A percentile compares a stretch with the other conserved stretches of the same genome.
Evolutionary conservation across 2,113 vertebrate species (phyloP).

Genomic region (Tenebrosternarchus preto): DNA sequence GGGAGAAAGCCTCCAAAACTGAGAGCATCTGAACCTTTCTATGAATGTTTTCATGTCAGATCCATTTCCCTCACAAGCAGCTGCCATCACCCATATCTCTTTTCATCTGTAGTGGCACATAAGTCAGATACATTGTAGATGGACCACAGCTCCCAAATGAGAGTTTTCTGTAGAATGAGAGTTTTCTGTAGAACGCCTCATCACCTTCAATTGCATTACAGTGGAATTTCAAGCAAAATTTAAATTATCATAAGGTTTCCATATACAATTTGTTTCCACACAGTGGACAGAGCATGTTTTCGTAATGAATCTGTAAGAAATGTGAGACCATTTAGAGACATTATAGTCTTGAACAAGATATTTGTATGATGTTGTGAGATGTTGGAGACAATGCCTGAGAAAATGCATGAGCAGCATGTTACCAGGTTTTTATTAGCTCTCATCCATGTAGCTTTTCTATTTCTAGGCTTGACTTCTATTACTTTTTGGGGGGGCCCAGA

Average conservation of each 20-base stretch:
- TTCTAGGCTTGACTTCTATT: conserved; percentile 46
- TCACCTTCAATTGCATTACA: conserved; percentile 16
- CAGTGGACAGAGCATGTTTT: background rate
- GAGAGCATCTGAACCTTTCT: conserved; percentile 15
- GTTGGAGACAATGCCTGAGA: background rate
- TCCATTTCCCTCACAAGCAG: conserved; percentile 34
- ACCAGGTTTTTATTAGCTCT: conserved; percentile 31
- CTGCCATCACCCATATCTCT: conserved; percentile 17
- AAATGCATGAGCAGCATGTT: conserved; percentile 30
- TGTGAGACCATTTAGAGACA: background rate
- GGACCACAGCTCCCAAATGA: background rate
- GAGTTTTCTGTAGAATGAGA: too few relatives aligned
- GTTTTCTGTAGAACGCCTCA: background rate
- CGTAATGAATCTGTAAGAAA: background rate
- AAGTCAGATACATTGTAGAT: conserved; percentile 22
- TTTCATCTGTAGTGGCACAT: conserved; percentile 20
- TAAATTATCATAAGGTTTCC: conserved; percentile 17
- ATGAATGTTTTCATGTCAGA: conserved; percentile 45
- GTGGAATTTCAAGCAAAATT: background rate
- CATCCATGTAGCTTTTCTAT: conserved; percentile 39
- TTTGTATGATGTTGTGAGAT: background rate
- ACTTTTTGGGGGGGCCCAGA: conserved; percentile 36
- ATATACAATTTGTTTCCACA: conserved; percentile 1
- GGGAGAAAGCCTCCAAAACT: conserved; percentile 14
- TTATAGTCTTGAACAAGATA: background rate